A percentile compares a stretch with the other conserved stretches of the same genome.
phyloP scores from a whole-genome alignment of 2,797 vertebrate species.

The Graptemys geographica region DNA sequence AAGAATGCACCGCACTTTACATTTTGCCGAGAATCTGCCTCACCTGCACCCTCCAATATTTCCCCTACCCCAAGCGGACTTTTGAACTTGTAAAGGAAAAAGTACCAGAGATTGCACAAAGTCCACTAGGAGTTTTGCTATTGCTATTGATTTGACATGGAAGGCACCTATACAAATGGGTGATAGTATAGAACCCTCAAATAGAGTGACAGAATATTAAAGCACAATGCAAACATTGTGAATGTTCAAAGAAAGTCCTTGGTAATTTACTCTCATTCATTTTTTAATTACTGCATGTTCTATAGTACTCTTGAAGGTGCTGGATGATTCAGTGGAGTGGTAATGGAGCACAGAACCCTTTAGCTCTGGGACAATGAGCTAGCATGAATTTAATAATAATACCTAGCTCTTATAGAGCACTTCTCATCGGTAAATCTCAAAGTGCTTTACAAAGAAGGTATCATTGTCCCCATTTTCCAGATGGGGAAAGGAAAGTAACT shows the following conservation, averaged over 20 bases:
- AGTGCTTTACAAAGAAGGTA: neutral
- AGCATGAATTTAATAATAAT: neutral
- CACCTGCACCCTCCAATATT: neutral
- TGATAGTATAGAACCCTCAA: neutral
- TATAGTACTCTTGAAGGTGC: neutral
- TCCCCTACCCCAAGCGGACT: no score
- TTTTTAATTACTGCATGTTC: neutral
- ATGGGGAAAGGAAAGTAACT: neutral
- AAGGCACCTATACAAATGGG: neutral
- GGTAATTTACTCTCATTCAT: neutral
- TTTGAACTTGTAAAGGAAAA: neutral
- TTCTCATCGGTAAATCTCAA: neutral
- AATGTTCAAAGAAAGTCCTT: neutral
- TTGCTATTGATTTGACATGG: neutral
- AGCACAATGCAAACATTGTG: neutral
- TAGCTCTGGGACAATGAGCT: neutral
- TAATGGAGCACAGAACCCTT: neutral
- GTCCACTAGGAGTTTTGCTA: neutral
- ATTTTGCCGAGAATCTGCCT: neutral
- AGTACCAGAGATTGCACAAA: neutral
- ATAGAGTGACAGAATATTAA: neutral
- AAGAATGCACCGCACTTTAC: neutral
- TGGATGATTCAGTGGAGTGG: neutral
- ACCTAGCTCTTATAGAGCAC: neutral
- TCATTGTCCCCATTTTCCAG: neutral